Evolutionary conservation across 2,113 vertebrate genomes (phyloP).

Genomic region (Caranx melampygus): DNA sequence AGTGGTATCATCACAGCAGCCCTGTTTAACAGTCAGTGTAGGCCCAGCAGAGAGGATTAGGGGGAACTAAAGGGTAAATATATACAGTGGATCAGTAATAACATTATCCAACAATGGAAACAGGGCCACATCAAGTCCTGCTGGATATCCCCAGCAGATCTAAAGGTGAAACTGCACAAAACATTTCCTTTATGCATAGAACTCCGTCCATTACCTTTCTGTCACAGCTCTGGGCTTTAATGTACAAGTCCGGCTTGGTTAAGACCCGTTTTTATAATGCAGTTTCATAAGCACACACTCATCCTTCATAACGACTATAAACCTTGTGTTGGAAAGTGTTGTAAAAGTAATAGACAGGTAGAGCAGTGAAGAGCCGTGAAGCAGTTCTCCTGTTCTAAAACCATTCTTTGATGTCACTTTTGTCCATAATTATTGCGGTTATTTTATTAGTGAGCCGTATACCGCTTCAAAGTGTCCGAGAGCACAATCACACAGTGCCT

Average conservation of each 20-base stretch:
- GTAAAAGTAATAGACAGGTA: neutral
- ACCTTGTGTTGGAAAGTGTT: conserved; percentile 2
- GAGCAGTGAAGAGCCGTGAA: conserved; percentile 17
- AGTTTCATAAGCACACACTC: conserved; percentile 2
- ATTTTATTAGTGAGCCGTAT: conserved; percentile 37
- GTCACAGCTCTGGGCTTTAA: conserved; percentile 4
- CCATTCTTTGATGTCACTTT: conserved; percentile 44
- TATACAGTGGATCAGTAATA: conserved; percentile 59
- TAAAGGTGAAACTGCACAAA: conserved; percentile 43
- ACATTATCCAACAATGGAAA: conserved; percentile 52
- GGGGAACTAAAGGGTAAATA: conserved; percentile 57
- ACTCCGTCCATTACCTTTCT: neutral
- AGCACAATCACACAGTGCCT: conserved; percentile 26
- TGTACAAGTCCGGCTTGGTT: neutral
- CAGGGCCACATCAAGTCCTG: conserved; percentile 27
- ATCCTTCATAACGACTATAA: neutral
- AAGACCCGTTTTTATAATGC: neutral
- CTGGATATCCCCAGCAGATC: conserved; percentile 38
- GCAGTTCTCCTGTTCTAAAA: neutral
- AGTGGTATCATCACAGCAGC: conserved; percentile 15
- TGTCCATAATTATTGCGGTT: conserved; percentile 45
- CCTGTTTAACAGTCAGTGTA: conserved; percentile 49
- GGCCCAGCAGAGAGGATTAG: conserved; percentile 42
- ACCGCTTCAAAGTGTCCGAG: conserved; percentile 39
- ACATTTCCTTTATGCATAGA: conserved; percentile 43